Evolutionary conservation across 23 tunicate species (phyloP), one percentile per base, ranked within the genome.

Genomic region (Clavelina lepadiformis): DNA sequence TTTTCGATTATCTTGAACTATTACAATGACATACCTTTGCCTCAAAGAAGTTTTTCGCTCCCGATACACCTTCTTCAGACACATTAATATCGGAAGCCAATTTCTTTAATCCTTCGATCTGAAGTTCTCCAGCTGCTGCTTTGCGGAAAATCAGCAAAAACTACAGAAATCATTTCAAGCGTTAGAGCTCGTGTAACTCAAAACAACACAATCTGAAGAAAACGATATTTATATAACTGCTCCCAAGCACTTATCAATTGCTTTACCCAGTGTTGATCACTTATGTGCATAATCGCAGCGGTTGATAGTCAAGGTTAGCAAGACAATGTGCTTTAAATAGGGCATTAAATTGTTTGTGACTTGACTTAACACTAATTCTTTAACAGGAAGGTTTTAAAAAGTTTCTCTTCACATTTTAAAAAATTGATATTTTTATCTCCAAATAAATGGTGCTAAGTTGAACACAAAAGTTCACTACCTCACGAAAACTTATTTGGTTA

Each of bases 1-100:
- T 8, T 15, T 15, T 15, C 21, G 21, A 24, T 13, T 54, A 20
- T 15, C 21, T 8, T 54, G 19, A 11, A n/a, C n/a, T n/a, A n/a
- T n/a, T n/a, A n/a, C n/a, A 8, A 58, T 22, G 3, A 28, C 63
- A 6, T 5, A 92, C 98, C 70, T 92, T 92, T 1, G 98, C 98
- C 60, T 92, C 86, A 54, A 92, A 92, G 75, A 92, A 92, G 57
- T 78, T 92, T 47, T 92, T 92, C 22, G 98, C 98, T 15, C 98
- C 98, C 15, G 81, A 55, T 28, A 92, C 98, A 29, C 98, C 98
- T 32, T 72, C 95, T 26, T 66, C 82, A 21, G 69, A 34, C n/a
- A 92, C 98, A 72, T 92, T 70, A 25, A 92, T 92, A 51, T 92
- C 98, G 3, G 82, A 36, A 26, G 88, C 98, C 19, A 92, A 51